Percentiles rank a stretch among this genome's conserved stretches.
Conservation (phyloP, 2,113 vertebrate species). For the Artemisiospiza belli region DNA sequence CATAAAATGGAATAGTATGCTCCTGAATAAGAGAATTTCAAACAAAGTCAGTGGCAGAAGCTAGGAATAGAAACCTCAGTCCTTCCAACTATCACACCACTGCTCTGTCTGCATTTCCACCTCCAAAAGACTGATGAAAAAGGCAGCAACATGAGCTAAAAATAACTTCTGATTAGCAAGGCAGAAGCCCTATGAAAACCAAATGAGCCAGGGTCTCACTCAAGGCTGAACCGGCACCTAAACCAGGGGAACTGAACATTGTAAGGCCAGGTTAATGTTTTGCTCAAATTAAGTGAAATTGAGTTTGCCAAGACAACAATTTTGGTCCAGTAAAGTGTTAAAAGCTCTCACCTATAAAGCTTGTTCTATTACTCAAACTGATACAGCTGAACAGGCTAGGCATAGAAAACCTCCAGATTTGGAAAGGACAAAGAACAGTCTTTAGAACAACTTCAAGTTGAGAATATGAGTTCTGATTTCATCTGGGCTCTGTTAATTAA, state of each 20-base stretch:
- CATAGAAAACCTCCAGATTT: background rate
- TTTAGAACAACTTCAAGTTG: background rate
- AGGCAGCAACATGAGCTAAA: background rate
- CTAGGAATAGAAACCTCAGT: background rate
- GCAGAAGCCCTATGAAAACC: background rate
- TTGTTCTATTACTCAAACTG: background rate
- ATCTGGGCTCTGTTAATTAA: background rate
- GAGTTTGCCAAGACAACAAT: background rate
- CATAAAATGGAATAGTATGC: background rate
- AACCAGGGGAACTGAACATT: background rate
- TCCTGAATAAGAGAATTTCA: background rate
- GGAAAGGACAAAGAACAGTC: background rate
- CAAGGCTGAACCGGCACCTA: background rate
- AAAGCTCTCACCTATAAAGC: background rate
- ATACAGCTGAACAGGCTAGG: background rate
- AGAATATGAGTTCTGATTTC: background rate
- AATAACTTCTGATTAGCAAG: background rate
- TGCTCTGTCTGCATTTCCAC: background rate
- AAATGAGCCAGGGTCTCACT: background rate
- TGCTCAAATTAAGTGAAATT: background rate
- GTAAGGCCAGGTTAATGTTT: background rate
- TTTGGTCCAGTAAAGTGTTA: background rate
- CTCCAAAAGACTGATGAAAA: constrained; percentile 4
- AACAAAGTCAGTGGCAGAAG: background rate
- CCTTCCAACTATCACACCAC: background rate